Percentiles rank a stretch among this genome's conserved stretches.
phyloP scores from a whole-genome alignment of 2,113 vertebrate genomes.

The Epinephelus lanceolatus region DNA sequence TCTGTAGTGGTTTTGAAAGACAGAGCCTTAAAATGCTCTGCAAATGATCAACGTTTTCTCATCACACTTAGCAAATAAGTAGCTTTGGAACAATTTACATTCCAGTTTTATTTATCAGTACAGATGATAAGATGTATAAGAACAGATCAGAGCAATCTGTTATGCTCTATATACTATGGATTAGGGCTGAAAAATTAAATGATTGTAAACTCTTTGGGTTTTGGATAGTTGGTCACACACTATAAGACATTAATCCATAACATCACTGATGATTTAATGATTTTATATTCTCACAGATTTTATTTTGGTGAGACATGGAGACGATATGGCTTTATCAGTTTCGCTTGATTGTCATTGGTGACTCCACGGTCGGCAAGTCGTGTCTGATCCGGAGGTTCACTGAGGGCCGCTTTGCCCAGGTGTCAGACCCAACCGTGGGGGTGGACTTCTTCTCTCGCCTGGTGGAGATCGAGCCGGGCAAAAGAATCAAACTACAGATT shows the following conservation, averaged over 20 bases:
- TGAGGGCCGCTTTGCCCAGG: slow-evolving; percentile 94
- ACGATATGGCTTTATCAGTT: slow-evolving; percentile 98
- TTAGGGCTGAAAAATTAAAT: not conserved
- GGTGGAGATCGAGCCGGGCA: slow-evolving; percentile 96
- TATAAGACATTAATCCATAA: not conserved
- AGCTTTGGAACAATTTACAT: not conserved
- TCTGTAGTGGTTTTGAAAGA: not conserved
- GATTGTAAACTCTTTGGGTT: not conserved
- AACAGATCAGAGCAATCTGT: not conserved
- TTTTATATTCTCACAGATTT: slow-evolving; percentile 54
- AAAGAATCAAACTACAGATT: slow-evolving; percentile 95
- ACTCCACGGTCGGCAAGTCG: slow-evolving; percentile 96
- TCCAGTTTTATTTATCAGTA: not conserved
- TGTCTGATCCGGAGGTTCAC: slow-evolving; percentile 96
- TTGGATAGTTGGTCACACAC: not conserved
- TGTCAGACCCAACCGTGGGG: slow-evolving; percentile 95
- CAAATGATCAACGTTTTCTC: not conserved
- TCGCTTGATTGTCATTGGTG: slow-evolving; percentile 95
- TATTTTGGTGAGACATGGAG: slow-evolving; percentile 86
- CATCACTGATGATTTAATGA: not conserved
- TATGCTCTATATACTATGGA: not conserved
- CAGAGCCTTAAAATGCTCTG: not conserved
- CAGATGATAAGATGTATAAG: no score
- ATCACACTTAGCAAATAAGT: not conserved
- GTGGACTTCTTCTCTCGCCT: slow-evolving; percentile 97